Percentiles rank a stretch among this genome's conserved stretches.
These are phyloP conservation scores for Sebastes aleutianus DNA, from an alignment of 2,797 vertebrate genomes.

Conservation along the genomic window DNA sequence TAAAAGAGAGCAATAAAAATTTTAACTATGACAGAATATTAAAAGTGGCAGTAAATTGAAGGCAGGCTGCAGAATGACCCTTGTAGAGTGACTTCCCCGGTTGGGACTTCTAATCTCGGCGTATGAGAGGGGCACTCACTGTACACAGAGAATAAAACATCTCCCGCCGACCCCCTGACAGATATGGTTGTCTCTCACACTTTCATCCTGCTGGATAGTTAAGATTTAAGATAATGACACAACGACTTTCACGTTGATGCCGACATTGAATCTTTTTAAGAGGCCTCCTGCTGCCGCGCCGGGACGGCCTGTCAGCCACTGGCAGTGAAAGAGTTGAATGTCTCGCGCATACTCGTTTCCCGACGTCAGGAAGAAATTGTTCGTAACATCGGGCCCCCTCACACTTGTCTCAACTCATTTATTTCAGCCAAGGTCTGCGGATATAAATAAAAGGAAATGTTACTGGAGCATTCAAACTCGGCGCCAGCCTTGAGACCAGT, in stretches of 20 bases:
- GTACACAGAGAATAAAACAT: constrained; percentile 82
- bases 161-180: constrained; percentile 71
- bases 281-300: constrained; percentile 66
- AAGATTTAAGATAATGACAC: constrained; percentile 84
- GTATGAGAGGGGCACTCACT: constrained; percentile 66
- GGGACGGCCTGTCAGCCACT: constrained; percentile 74
- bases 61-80: constrained; percentile 79
- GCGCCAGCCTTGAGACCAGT: constrained; percentile 82
- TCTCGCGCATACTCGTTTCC: constrained; percentile 71
- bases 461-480: constrained; percentile 85
- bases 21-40: constrained; percentile 86
- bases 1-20: constrained; percentile 82
- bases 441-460: constrained; percentile 89
- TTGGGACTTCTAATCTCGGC: constrained; percentile 71
- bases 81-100: constrained; percentile 68
- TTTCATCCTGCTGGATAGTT: constrained; percentile 75
- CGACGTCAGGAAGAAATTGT: constrained; percentile 82
- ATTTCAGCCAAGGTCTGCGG: constrained; percentile 87
- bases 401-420: constrained; percentile 87
- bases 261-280: constrained; percentile 83
- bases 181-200: constrained; percentile 78
- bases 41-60: constrained; percentile 84
- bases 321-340: constrained; percentile 83
- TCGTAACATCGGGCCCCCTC: constrained; percentile 76
- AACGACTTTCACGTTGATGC: constrained; percentile 81